Evolutionary conservation across 2,113 vertebrate genomes (phyloP).

Genomic region (Chroicocephalus ridibundus): DNA sequence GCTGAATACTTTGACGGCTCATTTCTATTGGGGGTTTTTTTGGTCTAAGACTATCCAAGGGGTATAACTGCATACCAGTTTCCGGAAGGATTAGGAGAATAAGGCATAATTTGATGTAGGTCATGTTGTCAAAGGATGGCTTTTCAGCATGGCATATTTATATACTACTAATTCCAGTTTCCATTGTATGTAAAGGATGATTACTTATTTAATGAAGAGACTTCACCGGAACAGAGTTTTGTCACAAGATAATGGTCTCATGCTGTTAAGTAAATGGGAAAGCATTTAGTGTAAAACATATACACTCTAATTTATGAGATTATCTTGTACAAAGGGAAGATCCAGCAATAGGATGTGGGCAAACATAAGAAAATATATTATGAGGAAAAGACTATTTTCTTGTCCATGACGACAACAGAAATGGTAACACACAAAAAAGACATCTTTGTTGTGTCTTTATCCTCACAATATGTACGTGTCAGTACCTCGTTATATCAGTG

Average conservation of each 20-base stretch:
- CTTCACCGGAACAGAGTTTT: conserved; percentile 43
- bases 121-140: background rate
- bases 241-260: conserved; percentile 60
- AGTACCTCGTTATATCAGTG: background rate
- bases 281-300: conserved; percentile 58
- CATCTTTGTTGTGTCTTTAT: background rate
- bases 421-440: background rate
- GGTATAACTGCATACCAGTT: background rate
- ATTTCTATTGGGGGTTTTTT: background rate
- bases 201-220: conserved; percentile 64
- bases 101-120: background rate
- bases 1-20: background rate
- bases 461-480: background rate
- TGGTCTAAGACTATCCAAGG: background rate
- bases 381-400: background rate
- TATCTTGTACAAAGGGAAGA: conserved; percentile 6
- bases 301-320: conserved; percentile 36
- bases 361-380: background rate
- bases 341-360: background rate
- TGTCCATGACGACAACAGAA: background rate
- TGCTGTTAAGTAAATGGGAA: conserved; percentile 67
- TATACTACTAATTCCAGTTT: conserved; percentile 45
- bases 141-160: conserved; percentile 29
- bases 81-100: background rate
- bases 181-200: conserved; percentile 58